Evolutionary conservation across 2,888 invertebrate genomes (phyloP).

Genomic region (Drosophila testacea): DNA sequence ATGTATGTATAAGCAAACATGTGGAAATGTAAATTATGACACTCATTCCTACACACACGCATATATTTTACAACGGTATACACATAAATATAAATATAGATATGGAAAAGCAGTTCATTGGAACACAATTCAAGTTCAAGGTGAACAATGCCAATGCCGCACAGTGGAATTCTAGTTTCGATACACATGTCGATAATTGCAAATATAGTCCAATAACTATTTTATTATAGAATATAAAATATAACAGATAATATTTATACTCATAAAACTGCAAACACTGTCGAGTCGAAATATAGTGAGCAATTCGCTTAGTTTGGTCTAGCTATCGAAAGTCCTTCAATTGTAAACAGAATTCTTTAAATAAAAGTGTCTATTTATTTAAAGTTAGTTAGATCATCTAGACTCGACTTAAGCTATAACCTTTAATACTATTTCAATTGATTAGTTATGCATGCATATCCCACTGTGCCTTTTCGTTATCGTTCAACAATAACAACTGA

Average conservation of each 20-base stretch:
- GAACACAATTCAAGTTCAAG: conserved; percentile 75
- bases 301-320: too few species aligned
- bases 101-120: conserved; percentile 55
- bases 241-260: not conserved
- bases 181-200: conserved; percentile 5
- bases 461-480: conserved; percentile 32
- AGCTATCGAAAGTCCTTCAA: too few species aligned
- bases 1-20: not conserved
- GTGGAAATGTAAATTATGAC: conserved; percentile 31
- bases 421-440: not conserved
- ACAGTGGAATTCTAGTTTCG: conserved; percentile 25
- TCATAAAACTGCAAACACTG: not conserved
- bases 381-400: too few species aligned
- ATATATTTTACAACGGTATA: not conserved
- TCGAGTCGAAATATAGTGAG: too few species aligned
- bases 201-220: conserved; percentile 7
- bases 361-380: too few species aligned
- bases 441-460: not conserved
- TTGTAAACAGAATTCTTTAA: too few species aligned
- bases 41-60: conserved; percentile 11
- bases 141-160: conserved; percentile 36
- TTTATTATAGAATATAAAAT: conserved; percentile 1
- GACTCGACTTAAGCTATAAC: too few species aligned
- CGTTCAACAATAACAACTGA: conserved; percentile 7
- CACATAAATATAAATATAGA: conserved; percentile 28